Evolutionary conservation across 2,113 vertebrate genomes (phyloP).

Genomic region (Nesospiza acunhae): DNA sequence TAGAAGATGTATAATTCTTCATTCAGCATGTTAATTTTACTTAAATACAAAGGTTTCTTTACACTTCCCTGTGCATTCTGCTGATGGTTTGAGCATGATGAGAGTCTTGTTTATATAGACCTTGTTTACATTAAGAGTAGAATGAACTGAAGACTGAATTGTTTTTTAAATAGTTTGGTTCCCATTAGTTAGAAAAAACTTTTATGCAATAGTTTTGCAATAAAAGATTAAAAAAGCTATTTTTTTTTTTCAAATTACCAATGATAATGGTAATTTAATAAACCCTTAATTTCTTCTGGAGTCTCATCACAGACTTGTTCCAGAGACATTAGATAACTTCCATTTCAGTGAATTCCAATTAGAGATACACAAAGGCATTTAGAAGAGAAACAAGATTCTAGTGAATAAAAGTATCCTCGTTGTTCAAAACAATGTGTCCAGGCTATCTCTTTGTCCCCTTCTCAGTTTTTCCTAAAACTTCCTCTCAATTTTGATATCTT

Average conservation of each 20-base stretch:
- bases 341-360: background rate
- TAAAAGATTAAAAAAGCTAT: background rate
- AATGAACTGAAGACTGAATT: background rate
- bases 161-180: background rate
- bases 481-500: background rate
- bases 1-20: background rate
- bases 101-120: background rate
- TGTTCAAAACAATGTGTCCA: background rate
- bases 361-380: background rate
- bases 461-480: background rate
- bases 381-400: background rate
- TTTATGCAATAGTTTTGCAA: background rate
- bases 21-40: background rate
- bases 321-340: slow-evolving; percentile 24
- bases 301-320: background rate
- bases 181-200: background rate
- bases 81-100: background rate
- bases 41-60: background rate
- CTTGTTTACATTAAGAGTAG: background rate
- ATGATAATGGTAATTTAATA: background rate
- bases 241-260: background rate
- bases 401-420: background rate
- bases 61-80: background rate
- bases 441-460: background rate
- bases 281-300: background rate